These are phyloP conservation scores for Setophaga kirtlandii DNA, from an alignment of 2,113 vertebrate species.

Conservation along the genomic window DNA sequence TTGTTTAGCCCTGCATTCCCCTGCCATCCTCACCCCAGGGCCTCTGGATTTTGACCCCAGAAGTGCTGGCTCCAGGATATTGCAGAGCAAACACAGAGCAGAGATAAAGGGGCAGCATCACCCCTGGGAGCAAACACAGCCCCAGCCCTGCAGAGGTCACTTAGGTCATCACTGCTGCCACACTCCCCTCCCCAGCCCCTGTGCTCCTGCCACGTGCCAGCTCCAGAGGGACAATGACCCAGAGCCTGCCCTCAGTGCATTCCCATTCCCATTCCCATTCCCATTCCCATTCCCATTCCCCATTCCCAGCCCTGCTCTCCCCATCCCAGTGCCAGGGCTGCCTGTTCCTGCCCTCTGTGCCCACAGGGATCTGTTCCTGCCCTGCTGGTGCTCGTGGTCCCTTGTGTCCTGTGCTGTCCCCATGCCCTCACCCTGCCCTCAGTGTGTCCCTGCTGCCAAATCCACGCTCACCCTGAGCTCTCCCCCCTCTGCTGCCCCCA, in stretches of 20 bases:
- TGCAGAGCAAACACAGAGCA: not conserved
- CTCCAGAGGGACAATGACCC: not conserved
- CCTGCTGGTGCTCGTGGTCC: not conserved
- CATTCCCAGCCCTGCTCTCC: not conserved
- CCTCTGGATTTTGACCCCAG: constrained; percentile 34
- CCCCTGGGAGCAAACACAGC: not conserved
- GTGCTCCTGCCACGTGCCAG: not conserved
- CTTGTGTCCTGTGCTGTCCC: not conserved
- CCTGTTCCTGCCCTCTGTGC: accelerated
- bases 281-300: no score
- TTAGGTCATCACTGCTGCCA: accelerated
- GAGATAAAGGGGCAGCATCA: not conserved
- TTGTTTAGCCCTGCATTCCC: not conserved
- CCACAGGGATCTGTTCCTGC: not conserved
- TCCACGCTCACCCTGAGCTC: not conserved
- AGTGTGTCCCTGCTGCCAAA: not conserved
- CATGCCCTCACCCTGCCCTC: not conserved
- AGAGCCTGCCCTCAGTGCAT: not conserved
- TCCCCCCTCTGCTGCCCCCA: not conserved
- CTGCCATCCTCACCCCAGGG: not conserved
- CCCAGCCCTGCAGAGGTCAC: not conserved
- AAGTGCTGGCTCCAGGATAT: not conserved
- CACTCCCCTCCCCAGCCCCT: not conserved
- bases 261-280: not conserved
- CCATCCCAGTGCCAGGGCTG: not conserved